A percentile compares a stretch with the other conserved stretches of the same genome.
Conservation (phyloP, 2,113 vertebrate genomes). For the Coracopsis vasa region DNA sequence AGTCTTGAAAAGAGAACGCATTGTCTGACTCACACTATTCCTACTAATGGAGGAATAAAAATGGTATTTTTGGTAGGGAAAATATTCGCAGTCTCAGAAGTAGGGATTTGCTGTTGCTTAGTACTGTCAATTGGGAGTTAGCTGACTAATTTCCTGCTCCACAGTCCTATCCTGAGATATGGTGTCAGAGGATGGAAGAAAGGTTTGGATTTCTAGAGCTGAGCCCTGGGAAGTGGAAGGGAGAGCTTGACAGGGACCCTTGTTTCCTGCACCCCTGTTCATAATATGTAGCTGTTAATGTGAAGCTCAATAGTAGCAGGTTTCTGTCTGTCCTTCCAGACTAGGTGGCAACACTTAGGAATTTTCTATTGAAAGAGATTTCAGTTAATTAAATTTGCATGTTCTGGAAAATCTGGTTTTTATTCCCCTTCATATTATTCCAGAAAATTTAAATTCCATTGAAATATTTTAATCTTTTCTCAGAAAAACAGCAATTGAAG, state of each 20-base stretch:
- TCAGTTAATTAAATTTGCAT: conserved; percentile 6
- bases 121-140: neutral
- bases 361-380: neutral
- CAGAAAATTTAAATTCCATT: neutral
- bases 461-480: conserved; percentile 23
- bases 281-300: neutral
- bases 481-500: neutral
- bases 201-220: neutral
- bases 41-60: neutral
- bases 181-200: neutral
- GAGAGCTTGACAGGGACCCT: neutral
- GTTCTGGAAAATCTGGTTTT: neutral
- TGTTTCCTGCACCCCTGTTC: neutral
- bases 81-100: neutral
- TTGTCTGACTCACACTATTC: neutral
- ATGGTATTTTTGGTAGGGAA: neutral
- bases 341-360: neutral
- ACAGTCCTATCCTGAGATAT: neutral
- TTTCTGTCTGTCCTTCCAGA: neutral
- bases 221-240: neutral
- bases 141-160: neutral
- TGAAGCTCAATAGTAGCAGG: neutral
- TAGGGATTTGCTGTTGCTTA: neutral
- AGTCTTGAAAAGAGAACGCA: neutral
- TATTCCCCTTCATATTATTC: neutral